These are phyloP conservation scores for Peromyscus eremicus DNA, from an alignment of 2,797 vertebrate genomes.

Conservation along the genomic window DNA sequence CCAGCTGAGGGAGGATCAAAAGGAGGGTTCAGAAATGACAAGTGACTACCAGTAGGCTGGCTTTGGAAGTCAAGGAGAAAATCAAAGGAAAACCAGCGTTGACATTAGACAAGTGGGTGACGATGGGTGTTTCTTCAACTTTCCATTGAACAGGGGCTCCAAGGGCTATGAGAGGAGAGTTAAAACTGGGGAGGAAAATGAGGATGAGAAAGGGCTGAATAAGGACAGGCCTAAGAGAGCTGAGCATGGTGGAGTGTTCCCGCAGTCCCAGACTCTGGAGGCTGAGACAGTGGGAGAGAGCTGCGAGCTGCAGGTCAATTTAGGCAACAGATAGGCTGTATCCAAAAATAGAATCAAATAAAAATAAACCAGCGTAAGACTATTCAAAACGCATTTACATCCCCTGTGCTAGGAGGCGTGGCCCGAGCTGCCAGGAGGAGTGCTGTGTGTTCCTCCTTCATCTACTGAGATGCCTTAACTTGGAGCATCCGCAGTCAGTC, in stretches of 20 bases:
- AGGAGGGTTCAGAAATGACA: background rate
- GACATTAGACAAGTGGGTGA: background rate
- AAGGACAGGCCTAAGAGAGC: background rate
- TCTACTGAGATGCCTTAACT: background rate
- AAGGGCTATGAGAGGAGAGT: background rate
- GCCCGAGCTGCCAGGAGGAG: background rate
- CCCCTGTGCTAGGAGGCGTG: background rate
- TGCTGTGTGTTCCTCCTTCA: background rate
- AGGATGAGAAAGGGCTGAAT: background rate
- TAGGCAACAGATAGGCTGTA: background rate
- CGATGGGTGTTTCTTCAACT: background rate
- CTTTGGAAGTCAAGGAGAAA: background rate
- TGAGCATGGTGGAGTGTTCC: background rate
- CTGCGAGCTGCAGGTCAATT: background rate
- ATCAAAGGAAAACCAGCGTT: background rate
- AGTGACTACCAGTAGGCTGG: background rate
- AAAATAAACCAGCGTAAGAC: background rate
- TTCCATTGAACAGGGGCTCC: background rate
- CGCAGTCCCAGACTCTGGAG: background rate
- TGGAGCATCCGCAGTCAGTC: background rate
- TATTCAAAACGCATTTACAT: background rate
- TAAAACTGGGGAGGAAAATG: background rate
- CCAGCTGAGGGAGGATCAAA: background rate
- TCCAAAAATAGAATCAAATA: background rate
- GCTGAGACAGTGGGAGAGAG: background rate